phyloP scores from a whole-genome alignment of 2,113 vertebrate genomes.

The Rhynchomys soricoides region DNA sequence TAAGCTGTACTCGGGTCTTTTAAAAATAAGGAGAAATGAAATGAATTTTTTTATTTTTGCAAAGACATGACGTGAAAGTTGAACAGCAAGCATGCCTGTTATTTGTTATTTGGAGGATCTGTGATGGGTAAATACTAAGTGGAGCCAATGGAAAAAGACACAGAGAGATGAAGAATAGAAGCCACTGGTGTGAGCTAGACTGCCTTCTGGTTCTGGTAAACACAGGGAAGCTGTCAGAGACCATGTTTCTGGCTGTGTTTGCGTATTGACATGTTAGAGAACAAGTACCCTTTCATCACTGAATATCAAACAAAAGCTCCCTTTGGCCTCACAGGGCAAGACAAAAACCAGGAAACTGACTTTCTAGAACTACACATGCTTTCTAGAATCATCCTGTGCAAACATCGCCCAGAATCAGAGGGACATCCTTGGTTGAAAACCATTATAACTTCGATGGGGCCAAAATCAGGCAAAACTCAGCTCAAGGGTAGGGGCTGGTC shows the following conservation, averaged over 20 bases:
- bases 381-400: neutral
- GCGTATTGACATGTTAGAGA: neutral
- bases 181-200: neutral
- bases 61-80: neutral
- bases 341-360: neutral
- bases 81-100: neutral
- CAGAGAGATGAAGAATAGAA: neutral
- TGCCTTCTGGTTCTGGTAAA: neutral
- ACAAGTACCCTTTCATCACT: neutral
- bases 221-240: neutral
- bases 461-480: neutral
- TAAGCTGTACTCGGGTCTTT: neutral
- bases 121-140: neutral
- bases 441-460: neutral
- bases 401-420: neutral
- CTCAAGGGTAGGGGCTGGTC: neutral
- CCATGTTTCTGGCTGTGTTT: neutral
- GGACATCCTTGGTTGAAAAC: neutral
- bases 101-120: neutral
- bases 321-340: neutral
- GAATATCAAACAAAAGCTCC: neutral
- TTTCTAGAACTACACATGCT: neutral
- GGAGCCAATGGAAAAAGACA: neutral
- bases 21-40: neutral
- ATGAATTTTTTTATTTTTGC: neutral